Evolutionary conservation across 2,888 invertebrate genomes (phyloP), one percentile per base, ranked within the genome.

Genomic region (Eupithecia exiguata): DNA sequence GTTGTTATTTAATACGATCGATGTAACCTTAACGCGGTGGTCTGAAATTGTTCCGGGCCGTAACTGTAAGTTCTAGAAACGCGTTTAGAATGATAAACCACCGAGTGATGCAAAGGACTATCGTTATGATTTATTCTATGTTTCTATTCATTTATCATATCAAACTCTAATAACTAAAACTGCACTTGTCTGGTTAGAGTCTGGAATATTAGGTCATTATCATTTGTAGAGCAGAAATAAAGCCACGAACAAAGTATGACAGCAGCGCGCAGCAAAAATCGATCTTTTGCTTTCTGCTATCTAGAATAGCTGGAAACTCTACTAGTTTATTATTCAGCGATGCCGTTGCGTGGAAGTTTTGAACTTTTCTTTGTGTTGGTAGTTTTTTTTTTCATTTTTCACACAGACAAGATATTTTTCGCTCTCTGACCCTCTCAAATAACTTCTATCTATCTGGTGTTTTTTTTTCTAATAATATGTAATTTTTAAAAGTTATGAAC

Each of bases 161-260:
- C n/a, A 36, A 38, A 36, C 38, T 65, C 36, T 35, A 7, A 16
- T 35, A 18, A 62, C 36, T n/a, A n/a, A 36, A 65, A 40, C 25
- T 40, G 40, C 14, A 21, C 40, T 40, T 70, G 68, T 65, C 71
- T 76, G 68, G 40, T 36, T 68, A 35, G 10, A 65, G 68, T 68
- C 75, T 72, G 68, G 49, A 70, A 68, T 61, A 25, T 73, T 21
- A 62, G 58, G 68, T 69, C 70, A 49, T 70, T 70, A 70, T 61
- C 68, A 72, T 75, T 72, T 66, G 53, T 75, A 68, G 63, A 72
- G 58, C 65, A 46, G 65, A 72, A 70, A 75, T 65, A 61, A 70
- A 49, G 70, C 46, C 46, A 66, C 61, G 65, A 49, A 46, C 30
- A 7, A 70, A 69, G 72, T 70, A 70, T 68, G 70, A 46, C 53